A percentile compares a stretch with the other conserved stretches of the same genome.
phyloP scores from a whole-genome alignment of 2,113 vertebrate genomes.

The Smithornis capensis region DNA sequence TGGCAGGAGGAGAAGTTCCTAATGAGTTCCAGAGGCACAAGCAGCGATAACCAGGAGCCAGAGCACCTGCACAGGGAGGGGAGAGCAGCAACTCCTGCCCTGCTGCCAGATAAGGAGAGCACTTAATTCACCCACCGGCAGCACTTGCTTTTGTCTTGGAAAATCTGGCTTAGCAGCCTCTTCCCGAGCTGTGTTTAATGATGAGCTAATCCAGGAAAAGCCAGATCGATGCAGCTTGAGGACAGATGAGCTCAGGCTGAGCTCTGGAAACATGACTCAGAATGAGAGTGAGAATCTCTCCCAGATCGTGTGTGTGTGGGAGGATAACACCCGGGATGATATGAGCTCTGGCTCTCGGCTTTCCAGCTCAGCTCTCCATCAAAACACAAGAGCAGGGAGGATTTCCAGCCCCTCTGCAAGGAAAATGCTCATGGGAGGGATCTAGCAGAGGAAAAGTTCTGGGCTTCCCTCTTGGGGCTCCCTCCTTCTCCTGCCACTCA shows the following conservation, averaged over 20 bases:
- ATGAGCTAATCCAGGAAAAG: background rate
- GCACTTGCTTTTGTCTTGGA: background rate
- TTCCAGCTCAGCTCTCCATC: background rate
- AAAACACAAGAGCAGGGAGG: background rate
- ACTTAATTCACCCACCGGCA: background rate
- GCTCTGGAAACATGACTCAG: background rate
- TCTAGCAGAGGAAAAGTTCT: background rate
- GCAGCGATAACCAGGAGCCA: background rate
- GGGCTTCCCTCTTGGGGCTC: background rate
- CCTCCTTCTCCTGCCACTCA: background rate
- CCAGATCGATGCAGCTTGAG: background rate
- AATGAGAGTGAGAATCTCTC: background rate
- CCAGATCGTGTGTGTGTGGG: background rate
- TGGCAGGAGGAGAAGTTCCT: background rate
- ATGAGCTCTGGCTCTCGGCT: background rate
- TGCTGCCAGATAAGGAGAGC: background rate
- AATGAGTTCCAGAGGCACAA: background rate
- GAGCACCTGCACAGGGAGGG: background rate
- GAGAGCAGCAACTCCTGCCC: background rate
- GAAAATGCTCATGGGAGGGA: background rate
- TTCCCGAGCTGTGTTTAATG: fast-evolving
- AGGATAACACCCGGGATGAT: background rate
- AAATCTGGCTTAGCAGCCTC: background rate
- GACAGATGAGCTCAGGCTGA: background rate
- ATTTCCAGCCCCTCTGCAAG: background rate